Conservation (phyloP, 2,888 invertebrate species). For the Drosophila quinaria region DNA sequence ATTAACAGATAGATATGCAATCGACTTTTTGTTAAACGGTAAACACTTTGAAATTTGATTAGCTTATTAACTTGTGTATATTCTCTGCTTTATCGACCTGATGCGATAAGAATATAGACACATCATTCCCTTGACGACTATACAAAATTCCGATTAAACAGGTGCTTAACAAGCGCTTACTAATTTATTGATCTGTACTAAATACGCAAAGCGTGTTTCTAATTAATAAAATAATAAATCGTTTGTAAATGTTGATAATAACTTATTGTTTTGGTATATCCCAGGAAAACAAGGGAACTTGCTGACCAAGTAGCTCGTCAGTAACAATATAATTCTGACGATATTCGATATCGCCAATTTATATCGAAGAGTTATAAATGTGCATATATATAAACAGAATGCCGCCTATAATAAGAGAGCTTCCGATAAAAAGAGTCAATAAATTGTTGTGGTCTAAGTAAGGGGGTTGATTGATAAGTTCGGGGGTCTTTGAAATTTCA, state of each 20-base stretch:
- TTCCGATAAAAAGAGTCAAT: constrained; percentile 32
- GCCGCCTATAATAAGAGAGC: constrained; percentile 43
- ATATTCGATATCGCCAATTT: constrained; percentile 30
- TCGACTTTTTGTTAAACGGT: neutral
- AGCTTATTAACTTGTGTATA: neutral
- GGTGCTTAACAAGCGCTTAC: constrained; percentile 6
- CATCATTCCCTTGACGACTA: constrained; percentile 10
- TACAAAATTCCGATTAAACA: constrained; percentile 2
- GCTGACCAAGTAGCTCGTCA: neutral
- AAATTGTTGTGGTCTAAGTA: constrained; percentile 27
- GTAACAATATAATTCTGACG: constrained; percentile 8
- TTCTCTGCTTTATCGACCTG: neutral
- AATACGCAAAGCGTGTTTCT: constrained; percentile 29
- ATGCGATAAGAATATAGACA: constrained; percentile 16
- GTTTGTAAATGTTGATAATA: constrained; percentile 25
- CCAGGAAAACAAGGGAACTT: neutral
- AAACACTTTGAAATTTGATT: neutral
- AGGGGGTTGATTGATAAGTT: constrained; percentile 20
- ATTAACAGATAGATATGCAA: constrained; percentile 7
- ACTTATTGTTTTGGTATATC: constrained; percentile 3
- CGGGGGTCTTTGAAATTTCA: neutral
- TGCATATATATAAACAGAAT: constrained; percentile 28
- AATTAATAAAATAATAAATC: constrained; percentile 37
- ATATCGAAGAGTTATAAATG: constrained; percentile 37
- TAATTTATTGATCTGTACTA: constrained; percentile 7